Evolutionary conservation across 2,797 vertebrate genomes (phyloP).

Genomic region (Myoxocephalus aenaeus): DNA sequence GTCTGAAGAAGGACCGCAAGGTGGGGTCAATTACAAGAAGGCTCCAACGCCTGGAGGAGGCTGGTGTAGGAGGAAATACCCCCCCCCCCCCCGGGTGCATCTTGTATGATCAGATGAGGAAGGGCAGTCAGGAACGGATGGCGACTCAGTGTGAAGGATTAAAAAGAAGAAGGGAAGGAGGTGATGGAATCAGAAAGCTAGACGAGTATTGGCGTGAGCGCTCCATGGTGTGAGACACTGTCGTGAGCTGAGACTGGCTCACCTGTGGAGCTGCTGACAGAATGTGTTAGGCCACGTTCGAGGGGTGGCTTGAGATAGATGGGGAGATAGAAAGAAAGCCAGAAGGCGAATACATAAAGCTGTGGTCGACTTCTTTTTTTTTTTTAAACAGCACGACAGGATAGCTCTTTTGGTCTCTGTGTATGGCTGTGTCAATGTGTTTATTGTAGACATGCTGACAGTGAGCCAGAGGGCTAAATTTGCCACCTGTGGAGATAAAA

Average conservation of each 20-base stretch:
- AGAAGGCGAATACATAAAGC: conserved; percentile 34
- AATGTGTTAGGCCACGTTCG: conserved; percentile 43
- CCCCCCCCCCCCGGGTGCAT: conserved; percentile 8
- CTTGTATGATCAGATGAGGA: conserved; percentile 45
- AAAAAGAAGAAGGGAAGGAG: conserved; percentile 9
- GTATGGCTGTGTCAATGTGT: conserved; percentile 56
- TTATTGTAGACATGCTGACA: conserved; percentile 66
- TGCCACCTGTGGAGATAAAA: conserved; percentile 79
- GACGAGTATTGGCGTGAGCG: conserved; percentile 9
- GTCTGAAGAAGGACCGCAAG: conserved; percentile 47
- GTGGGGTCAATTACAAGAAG: conserved; percentile 37
- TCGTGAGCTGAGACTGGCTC: conserved; percentile 46
- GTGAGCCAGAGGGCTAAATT: conserved; percentile 60
- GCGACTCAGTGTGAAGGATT: conserved; percentile 7
- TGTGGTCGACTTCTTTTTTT: conserved; percentile 15
- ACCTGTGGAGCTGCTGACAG: conserved; percentile 73
- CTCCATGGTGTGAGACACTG: conserved; percentile 24
- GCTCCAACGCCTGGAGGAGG: conserved; percentile 16
- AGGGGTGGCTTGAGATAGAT: conserved; percentile 30
- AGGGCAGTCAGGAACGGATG: conserved; percentile 8
- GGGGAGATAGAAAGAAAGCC: conserved; percentile 26
- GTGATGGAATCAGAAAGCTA: conserved; percentile 1
- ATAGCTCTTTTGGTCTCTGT: conserved; percentile 21
- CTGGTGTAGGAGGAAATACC: not conserved
- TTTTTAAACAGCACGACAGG: conserved; percentile 28